These are phyloP conservation scores for Alitta virens DNA, from an alignment of 2,888 invertebrate species.

Conservation along the genomic window DNA sequence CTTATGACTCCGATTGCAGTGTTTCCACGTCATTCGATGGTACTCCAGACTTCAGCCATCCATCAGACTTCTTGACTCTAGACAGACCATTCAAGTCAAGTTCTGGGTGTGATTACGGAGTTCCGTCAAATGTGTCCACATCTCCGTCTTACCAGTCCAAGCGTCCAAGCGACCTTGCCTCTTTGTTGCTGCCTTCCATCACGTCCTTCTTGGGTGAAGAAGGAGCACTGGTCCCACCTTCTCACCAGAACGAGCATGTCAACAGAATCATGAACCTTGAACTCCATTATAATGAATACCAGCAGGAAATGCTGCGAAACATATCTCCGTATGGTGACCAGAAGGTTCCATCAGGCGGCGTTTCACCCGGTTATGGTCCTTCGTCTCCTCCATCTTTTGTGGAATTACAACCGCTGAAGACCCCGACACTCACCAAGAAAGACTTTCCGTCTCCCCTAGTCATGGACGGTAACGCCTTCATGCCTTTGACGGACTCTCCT, in stretches of 20 bases:
- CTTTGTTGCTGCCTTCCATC: constrained; percentile 14
- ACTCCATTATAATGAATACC: not conserved
- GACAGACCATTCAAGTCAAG: constrained; percentile 13
- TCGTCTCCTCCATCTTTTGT: constrained; percentile 11
- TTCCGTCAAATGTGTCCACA: too few relatives aligned
- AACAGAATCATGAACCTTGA: not conserved
- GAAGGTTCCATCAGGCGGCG: constrained; percentile 14
- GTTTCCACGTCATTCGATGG: too few relatives aligned
- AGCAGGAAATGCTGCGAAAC: too few relatives aligned
- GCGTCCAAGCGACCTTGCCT: not conserved
- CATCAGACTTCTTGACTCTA: constrained; percentile 11
- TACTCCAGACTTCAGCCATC: not conserved
- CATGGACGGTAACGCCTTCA: too few relatives aligned
- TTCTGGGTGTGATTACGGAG: too few relatives aligned
- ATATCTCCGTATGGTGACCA: constrained; percentile 2
- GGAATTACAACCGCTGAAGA: constrained; percentile 12
- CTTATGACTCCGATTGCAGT: too few relatives aligned
- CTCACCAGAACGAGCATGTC: too few relatives aligned
- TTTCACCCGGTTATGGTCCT: not conserved
- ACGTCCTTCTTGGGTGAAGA: constrained; percentile 17
- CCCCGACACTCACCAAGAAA: too few relatives aligned
- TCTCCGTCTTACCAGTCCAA: too few relatives aligned
- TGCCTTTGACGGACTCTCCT: too few relatives aligned
- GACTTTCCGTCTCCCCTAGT: too few relatives aligned
- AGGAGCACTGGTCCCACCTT: not conserved